Evolutionary conservation across 2,888 invertebrate genomes (phyloP).

Genomic region (Trichogramma evanescens): DNA sequence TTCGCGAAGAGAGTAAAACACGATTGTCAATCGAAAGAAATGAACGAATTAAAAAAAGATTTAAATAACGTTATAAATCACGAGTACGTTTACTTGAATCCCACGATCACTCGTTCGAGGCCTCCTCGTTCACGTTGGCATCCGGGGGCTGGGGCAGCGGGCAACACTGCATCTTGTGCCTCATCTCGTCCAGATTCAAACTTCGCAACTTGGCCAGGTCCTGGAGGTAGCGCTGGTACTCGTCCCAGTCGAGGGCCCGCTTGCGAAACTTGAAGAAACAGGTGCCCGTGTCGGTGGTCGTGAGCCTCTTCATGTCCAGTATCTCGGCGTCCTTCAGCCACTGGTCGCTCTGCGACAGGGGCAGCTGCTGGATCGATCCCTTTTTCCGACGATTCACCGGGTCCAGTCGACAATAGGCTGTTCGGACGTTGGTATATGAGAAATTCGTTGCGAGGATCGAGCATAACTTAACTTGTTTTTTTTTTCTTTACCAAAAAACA

Average conservation of each 20-base stretch:
- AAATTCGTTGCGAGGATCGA: too few relatives aligned
- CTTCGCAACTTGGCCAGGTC: conserved; percentile 28
- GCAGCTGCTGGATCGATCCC: conserved; percentile 24
- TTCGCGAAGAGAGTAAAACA: conserved; percentile 21
- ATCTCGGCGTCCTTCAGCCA: conserved; percentile 34
- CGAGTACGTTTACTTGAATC: conserved; percentile 12
- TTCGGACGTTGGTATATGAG: neutral
- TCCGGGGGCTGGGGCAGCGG: conserved; percentile 23
- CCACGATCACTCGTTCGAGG: neutral
- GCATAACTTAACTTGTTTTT: too few relatives aligned
- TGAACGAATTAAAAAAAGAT: conserved; percentile 19
- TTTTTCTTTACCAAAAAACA: too few relatives aligned
- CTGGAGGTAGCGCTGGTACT: conserved; percentile 31
- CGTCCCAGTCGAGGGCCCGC: conserved; percentile 32
- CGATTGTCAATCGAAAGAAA: too few relatives aligned
- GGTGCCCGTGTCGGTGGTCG: conserved; percentile 35
- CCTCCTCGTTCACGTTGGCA: too few relatives aligned
- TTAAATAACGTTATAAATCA: conserved; percentile 12
- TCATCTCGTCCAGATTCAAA: conserved; percentile 29
- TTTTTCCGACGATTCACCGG: conserved; percentile 26
- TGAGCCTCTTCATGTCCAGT: conserved; percentile 32
- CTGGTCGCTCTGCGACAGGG: conserved; percentile 34
- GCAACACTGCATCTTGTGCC: conserved; percentile 29
- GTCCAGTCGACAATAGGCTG: conserved; percentile 36
- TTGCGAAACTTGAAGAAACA: conserved; percentile 38